Evolutionary conservation across 2,113 vertebrate genomes (phyloP).

Genomic region (Ptilonorhynchus violaceus): DNA sequence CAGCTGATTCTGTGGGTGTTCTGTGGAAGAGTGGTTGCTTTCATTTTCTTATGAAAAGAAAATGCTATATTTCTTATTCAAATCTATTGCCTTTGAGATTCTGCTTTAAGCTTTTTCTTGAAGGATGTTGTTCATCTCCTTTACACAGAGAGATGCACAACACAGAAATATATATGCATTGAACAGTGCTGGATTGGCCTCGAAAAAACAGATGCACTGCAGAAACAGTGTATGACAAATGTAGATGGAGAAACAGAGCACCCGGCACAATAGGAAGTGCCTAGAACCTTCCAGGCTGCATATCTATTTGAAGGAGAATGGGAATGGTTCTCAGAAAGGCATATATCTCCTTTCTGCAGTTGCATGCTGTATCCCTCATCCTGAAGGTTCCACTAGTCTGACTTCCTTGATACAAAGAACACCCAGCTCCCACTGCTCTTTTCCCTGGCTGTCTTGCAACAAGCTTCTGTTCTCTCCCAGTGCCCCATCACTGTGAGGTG

Average conservation of each 20-base stretch:
- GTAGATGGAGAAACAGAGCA: background rate
- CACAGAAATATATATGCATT: background rate
- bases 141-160: background rate
- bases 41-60: slow-evolving; percentile 53
- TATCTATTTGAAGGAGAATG: background rate
- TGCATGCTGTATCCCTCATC: background rate
- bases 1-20: slow-evolving; percentile 47
- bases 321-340: background rate
- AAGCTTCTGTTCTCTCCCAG: background rate
- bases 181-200: background rate
- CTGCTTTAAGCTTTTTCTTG: slow-evolving; percentile 37
- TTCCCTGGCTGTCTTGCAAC: background rate
- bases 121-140: slow-evolving; percentile 48
- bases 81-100: slow-evolving; percentile 23
- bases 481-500: background rate
- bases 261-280: background rate
- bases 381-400: background rate
- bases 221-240: background rate
- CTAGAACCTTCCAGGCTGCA: background rate
- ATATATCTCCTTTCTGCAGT: background rate
- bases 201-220: background rate
- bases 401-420: background rate
- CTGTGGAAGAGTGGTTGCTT: slow-evolving; percentile 51
- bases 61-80: slow-evolving; percentile 48
- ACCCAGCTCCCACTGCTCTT: background rate